A percentile compares a stretch with the other conserved stretches of the same genome.
phyloP scores from a whole-genome alignment of 2,797 vertebrate genomes.

The Fundulus diaphanus region DNA sequence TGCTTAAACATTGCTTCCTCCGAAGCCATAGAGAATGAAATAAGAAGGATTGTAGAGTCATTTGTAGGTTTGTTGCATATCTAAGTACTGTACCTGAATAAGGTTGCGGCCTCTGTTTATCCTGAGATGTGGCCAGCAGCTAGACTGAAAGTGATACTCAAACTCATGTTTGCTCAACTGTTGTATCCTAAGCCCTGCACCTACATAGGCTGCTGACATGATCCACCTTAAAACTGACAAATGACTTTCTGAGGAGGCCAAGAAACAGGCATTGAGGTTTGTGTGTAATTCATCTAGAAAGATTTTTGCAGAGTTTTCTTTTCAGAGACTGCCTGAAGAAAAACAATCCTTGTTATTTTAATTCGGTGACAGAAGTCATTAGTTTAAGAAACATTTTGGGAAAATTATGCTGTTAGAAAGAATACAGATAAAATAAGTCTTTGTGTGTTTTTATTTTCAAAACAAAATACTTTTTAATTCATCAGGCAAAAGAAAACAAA shows the following conservation, averaged over 20 bases:
- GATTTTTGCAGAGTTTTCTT: slow-evolving; percentile 15
- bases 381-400: background rate
- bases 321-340: slow-evolving; percentile 1
- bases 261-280: slow-evolving; percentile 28
- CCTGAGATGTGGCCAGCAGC: slow-evolving; percentile 68
- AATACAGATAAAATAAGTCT: background rate
- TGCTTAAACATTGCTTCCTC: background rate
- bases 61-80: slow-evolving; percentile 47
- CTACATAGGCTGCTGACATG: slow-evolving; percentile 76
- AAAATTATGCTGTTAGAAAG: background rate
- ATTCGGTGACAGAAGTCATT: background rate
- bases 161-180: slow-evolving; percentile 84
- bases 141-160: slow-evolving; percentile 75
- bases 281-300: slow-evolving; percentile 42
- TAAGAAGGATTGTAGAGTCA: background rate
- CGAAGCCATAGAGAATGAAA: background rate
- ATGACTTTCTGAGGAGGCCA: slow-evolving; percentile 78
- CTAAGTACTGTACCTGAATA: slow-evolving; percentile 62
- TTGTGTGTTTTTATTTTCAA: too few species aligned
- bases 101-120: slow-evolving; percentile 31
- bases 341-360: background rate
- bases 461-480: too few species aligned
- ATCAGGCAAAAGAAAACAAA: too few species aligned
- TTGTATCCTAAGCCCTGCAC: slow-evolving; percentile 73
- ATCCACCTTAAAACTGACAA: slow-evolving; percentile 86